These are phyloP conservation scores for Perognathus longimembris DNA, from an alignment of 2,113 vertebrate genomes.

Conservation along the genomic window DNA sequence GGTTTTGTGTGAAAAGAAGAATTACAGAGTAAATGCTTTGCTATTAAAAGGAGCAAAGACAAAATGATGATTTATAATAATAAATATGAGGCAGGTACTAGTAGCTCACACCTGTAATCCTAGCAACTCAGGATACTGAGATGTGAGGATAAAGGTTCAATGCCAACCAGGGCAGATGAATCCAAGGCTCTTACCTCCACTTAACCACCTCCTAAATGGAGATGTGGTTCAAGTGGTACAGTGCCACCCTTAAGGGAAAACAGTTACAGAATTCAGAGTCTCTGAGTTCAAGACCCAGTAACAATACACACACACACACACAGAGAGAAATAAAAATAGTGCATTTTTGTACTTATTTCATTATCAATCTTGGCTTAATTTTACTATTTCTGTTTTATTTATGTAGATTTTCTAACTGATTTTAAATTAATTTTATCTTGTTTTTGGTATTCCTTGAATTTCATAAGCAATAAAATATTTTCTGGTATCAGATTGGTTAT, in stretches of 20 bases:
- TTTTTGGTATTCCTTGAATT: not conserved
- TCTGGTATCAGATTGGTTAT: not conserved
- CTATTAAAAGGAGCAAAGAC: conserved; percentile 8
- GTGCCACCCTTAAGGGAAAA: no score
- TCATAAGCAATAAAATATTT: conserved; percentile 29
- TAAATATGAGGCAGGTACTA: not conserved
- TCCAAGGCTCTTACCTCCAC: no score
- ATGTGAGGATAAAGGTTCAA: no score
- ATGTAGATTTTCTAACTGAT: not conserved
- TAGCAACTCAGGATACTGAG: no score
- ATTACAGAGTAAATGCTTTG: not conserved
- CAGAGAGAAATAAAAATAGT: no score
- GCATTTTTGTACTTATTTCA: not conserved
- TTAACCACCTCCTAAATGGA: no score
- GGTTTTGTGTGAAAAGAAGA: conserved; percentile 54
- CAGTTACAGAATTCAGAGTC: no score
- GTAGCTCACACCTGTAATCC: no score
- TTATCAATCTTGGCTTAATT: not conserved
- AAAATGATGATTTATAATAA: not conserved
- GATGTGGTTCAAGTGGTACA: no score
- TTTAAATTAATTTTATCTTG: conserved; percentile 42
- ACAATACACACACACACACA: no score
- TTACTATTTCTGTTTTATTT: not conserved
- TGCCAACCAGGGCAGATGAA: no score
- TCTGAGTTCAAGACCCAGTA: no score